phyloP scores from a whole-genome alignment of 2,113 vertebrate genomes.

The Lepisosteus osseus region DNA sequence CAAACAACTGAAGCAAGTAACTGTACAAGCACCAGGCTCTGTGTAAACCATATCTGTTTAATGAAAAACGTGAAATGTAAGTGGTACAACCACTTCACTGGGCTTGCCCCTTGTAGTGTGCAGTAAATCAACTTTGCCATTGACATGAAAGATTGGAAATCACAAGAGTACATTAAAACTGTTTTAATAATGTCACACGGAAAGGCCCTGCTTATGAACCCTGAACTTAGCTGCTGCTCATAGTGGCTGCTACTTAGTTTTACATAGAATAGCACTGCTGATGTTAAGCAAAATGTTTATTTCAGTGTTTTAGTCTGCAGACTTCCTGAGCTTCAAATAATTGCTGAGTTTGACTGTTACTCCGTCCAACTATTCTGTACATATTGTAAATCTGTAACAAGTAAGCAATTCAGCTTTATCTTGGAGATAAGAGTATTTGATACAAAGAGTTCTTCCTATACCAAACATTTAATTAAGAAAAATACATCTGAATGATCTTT shows the following conservation, averaged over 20 bases:
- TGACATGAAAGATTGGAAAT: slow-evolving; percentile 31
- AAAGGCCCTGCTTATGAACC: slow-evolving; percentile 23
- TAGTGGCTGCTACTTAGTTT: slow-evolving; percentile 29
- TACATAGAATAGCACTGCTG: slow-evolving; percentile 31
- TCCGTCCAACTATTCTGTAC: slow-evolving; percentile 9
- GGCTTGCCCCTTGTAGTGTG: slow-evolving; percentile 22
- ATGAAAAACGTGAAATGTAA: slow-evolving; percentile 44
- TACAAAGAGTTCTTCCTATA: slow-evolving; percentile 42
- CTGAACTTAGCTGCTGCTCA: slow-evolving; percentile 23
- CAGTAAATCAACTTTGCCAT: slow-evolving; percentile 20
- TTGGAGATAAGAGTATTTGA: slow-evolving; percentile 23
- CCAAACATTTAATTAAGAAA: slow-evolving; percentile 54
- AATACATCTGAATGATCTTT: slow-evolving; percentile 49
- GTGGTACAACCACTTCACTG: slow-evolving; percentile 24
- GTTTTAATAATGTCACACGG: slow-evolving; percentile 33
- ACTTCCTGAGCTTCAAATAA: slow-evolving; percentile 45
- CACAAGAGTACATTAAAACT: slow-evolving; percentile 33
- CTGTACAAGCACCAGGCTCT: slow-evolving; percentile 15
- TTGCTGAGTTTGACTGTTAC: slow-evolving; percentile 20
- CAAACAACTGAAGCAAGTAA: slow-evolving; percentile 10
- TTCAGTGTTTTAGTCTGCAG: slow-evolving; percentile 9
- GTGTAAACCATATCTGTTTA: slow-evolving; percentile 29
- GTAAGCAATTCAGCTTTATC: slow-evolving; percentile 24
- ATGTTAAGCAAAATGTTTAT: slow-evolving; percentile 32
- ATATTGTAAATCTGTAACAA: slow-evolving; percentile 24